phyloP scores from a whole-genome alignment of 2,888 invertebrate genomes.

The Drosophila falleni region DNA sequence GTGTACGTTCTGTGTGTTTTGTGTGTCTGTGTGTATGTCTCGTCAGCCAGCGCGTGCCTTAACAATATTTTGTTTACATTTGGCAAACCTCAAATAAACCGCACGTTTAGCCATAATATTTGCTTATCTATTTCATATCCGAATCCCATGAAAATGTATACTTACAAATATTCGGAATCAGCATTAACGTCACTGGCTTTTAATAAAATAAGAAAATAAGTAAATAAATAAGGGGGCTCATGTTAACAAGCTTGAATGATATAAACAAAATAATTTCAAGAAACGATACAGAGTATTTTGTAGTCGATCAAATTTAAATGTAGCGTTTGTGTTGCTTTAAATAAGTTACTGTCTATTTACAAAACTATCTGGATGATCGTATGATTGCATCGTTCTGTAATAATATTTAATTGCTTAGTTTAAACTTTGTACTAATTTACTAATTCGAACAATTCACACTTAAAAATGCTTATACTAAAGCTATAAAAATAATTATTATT shows the following conservation, averaged over 20 bases:
- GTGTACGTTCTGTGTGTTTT: conserved; percentile 3
- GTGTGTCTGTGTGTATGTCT: conserved; percentile 12
- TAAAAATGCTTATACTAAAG: background rate
- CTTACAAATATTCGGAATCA: conserved; percentile 21
- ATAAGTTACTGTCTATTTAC: background rate
- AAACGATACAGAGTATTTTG: background rate
- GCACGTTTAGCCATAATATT: conserved; percentile 56
- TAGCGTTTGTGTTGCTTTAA: background rate
- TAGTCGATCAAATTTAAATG: background rate
- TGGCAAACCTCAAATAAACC: conserved; percentile 34
- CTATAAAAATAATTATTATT: background rate
- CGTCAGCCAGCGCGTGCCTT: conserved; percentile 46
- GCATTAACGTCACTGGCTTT: conserved; percentile 22
- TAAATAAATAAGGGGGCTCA: too few species aligned
- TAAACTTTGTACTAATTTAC: background rate
- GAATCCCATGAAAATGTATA: conserved; percentile 16
- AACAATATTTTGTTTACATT: conserved; percentile 41
- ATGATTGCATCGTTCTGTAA: background rate
- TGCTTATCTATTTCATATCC: conserved; percentile 54
- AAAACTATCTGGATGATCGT: background rate
- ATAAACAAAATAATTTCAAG: background rate
- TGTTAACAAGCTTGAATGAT: too few species aligned
- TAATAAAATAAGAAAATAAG: too few species aligned
- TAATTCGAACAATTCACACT: background rate
- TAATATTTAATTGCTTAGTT: background rate